These are phyloP conservation scores for Stenolophus ochropezus DNA, from an alignment of 2,888 invertebrate species.

Conservation along the genomic window DNA sequence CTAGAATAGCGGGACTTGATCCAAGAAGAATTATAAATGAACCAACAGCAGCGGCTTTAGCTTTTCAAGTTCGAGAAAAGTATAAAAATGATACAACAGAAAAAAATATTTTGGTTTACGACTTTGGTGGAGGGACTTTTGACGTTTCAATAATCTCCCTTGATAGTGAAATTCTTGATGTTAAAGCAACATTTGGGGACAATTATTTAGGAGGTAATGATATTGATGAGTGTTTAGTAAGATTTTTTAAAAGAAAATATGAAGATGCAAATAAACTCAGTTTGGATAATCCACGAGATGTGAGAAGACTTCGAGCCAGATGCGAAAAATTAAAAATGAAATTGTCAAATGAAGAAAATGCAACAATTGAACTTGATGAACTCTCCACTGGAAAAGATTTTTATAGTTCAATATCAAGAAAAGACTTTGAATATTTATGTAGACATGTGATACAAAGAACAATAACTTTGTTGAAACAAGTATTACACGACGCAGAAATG, in stretches of 20 bases:
- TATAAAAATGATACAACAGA: conserved; percentile 52
- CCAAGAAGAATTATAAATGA: conserved; percentile 64
- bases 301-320: conserved; percentile 61
- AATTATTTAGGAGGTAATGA: conserved; percentile 66
- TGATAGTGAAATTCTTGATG: conserved; percentile 59
- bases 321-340: conserved; percentile 63
- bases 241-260: conserved; percentile 59
- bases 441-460: conserved; percentile 62
- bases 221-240: conserved; percentile 62
- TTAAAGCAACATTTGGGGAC: conserved; percentile 65
- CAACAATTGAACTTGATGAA: conserved; percentile 30
- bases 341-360: conserved; percentile 60
- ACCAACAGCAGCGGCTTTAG: conserved; percentile 66
- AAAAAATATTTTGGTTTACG: conserved; percentile 64
- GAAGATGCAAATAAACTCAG: conserved; percentile 56
- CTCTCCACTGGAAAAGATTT: conserved; percentile 11
- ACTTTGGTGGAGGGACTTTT: conserved; percentile 66
- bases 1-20: conserved; percentile 63
- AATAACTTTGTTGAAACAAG: conserved; percentile 62
- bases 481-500: conserved; percentile 62
- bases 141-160: conserved; percentile 64
- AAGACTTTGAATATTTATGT: conserved; percentile 64
- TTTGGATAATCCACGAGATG: conserved; percentile 53
- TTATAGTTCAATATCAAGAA: conserved; percentile 60
- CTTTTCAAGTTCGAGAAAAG: conserved; percentile 62